Percentiles rank a stretch among this genome's conserved stretches.
Evolutionary conservation across 92 coral and sea anemone genomes (phyloP).

Genomic region (Epizoanthus rinbou): DNA sequence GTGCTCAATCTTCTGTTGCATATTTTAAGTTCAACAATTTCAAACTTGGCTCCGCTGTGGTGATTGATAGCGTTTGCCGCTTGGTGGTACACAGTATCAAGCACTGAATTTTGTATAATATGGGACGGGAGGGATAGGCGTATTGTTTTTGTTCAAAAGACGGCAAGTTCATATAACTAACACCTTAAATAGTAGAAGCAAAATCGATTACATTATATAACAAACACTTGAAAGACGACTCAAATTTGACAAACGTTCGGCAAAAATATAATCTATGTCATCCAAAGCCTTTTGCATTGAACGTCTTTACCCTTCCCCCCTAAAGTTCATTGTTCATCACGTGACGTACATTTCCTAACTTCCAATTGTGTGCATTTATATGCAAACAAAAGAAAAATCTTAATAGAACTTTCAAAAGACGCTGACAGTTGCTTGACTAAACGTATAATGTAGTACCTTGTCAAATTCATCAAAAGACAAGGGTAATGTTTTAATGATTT

Average conservation of each 20-base stretch:
- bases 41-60: neutral
- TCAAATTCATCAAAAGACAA: neutral
- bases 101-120: neutral
- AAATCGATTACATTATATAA: too few relatives aligned
- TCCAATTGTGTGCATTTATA: neutral
- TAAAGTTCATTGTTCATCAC: neutral
- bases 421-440: conserved; percentile 11
- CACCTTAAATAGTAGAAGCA: too few relatives aligned
- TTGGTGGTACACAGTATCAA: neutral
- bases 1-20: neutral
- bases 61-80: neutral
- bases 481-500: neutral
- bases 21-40: neutral
- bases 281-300: too few relatives aligned
- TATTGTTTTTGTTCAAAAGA: neutral
- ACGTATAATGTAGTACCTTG: conserved; percentile 9
- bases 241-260: too few relatives aligned
- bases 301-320: neutral
- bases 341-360: neutral
- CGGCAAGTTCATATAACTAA: too few relatives aligned
- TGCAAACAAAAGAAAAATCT: conserved; percentile 11
- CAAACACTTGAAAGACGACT: too few relatives aligned
- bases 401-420: conserved; percentile 10
- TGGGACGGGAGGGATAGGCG: neutral
- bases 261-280: too few relatives aligned